Evolutionary conservation across 1,140 invertebrate species (phyloP).

Genomic region (Trichogramma pretiosum): DNA sequence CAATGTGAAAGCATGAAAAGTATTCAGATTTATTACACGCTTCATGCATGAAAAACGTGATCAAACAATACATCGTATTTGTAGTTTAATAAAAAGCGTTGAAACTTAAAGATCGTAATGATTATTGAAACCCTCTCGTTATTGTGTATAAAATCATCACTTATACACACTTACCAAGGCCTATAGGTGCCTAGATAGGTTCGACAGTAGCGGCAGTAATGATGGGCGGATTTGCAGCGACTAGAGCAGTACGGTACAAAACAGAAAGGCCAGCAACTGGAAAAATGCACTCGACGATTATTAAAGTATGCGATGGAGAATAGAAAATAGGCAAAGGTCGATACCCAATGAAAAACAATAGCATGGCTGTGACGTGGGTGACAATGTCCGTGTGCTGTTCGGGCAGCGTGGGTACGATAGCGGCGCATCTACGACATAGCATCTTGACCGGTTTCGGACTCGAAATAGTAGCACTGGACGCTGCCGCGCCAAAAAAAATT

Average conservation of each 20-base stretch:
- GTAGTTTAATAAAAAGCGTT: slow-evolving; percentile 16
- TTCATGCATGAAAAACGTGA: too few species aligned
- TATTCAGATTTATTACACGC: too few species aligned
- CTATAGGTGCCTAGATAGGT: slow-evolving; percentile 44
- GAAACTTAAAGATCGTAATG: background rate
- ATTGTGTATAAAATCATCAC: background rate
- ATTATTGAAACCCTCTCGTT: background rate
- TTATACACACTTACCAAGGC: slow-evolving; percentile 29
- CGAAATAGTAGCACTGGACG: slow-evolving; percentile 16
- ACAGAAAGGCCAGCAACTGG: slow-evolving; percentile 49
- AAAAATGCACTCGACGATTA: too few species aligned
- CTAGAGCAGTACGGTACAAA: slow-evolving; percentile 50
- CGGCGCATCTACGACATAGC: slow-evolving; percentile 35
- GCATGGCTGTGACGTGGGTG: slow-evolving; percentile 34
- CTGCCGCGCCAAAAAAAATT: slow-evolving; percentile 6
- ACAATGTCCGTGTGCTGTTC: slow-evolving; percentile 26
- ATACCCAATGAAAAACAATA: slow-evolving; percentile 22
- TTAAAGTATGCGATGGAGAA: too few species aligned
- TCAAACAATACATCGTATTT: too few species aligned
- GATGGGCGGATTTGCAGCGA: slow-evolving; percentile 47
- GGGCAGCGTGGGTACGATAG: slow-evolving; percentile 31
- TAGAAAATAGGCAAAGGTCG: too few species aligned
- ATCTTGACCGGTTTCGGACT: slow-evolving; percentile 31
- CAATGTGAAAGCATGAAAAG: too few species aligned
- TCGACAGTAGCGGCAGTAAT: slow-evolving; percentile 49